These are phyloP conservation scores for Chaenocephalus aceratus DNA, from an alignment of 2,113 vertebrate species.

Conservation along the genomic window DNA sequence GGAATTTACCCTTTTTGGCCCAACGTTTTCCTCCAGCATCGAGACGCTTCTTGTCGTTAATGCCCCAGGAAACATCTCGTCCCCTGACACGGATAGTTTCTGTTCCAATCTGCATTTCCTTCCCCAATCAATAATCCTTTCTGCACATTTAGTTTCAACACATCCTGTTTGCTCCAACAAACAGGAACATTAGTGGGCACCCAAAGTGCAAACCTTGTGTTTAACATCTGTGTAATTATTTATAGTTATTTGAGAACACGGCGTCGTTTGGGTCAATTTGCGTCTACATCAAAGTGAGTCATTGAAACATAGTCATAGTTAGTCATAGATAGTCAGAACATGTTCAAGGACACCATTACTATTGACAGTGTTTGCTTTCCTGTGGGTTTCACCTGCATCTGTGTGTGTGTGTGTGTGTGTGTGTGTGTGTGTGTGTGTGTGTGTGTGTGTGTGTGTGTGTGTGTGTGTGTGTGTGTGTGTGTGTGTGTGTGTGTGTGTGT, in stretches of 20 bases:
- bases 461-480: too few relatives aligned
- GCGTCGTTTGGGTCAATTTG: too few relatives aligned
- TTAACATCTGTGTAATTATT: slow-evolving; percentile 18
- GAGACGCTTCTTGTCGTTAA: background rate
- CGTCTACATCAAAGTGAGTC: background rate
- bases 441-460: too few relatives aligned
- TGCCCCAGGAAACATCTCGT: too few relatives aligned
- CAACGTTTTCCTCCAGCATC: background rate
- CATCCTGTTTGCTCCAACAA: background rate
- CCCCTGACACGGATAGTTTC: background rate
- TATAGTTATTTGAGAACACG: background rate
- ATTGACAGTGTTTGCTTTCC: background rate
- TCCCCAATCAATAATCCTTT: background rate
- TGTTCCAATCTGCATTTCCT: background rate
- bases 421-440: too few relatives aligned
- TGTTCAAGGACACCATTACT: background rate
- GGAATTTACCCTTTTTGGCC: background rate
- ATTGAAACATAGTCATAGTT: background rate
- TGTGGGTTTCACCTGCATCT: background rate
- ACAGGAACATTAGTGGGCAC: too few relatives aligned
- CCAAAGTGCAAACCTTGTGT: background rate
- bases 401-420: too few relatives aligned
- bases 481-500: too few relatives aligned
- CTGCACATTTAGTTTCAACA: background rate
- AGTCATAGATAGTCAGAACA: background rate